Conservation (phyloP, 2,113 vertebrate genomes). For the Microtus richardsoni region DNA sequence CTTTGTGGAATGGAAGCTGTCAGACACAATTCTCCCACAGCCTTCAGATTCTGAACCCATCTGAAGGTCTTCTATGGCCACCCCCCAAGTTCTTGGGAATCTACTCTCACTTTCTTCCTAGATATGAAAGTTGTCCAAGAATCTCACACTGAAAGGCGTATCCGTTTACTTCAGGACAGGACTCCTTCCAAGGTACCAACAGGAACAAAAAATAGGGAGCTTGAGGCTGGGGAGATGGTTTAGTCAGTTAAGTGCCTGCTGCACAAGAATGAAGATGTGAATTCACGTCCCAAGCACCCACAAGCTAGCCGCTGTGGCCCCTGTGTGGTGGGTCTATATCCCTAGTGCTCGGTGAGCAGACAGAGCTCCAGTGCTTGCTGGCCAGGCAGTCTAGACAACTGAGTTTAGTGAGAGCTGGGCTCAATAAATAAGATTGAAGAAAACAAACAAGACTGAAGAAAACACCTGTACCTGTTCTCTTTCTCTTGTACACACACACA, state of each 20-base stretch:
- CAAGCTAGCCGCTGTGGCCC: no score
- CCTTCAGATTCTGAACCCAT: neutral
- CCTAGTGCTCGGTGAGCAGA: neutral
- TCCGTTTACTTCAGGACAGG: neutral
- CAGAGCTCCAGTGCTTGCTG: neutral
- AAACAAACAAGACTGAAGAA: neutral
- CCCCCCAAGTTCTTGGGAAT: neutral
- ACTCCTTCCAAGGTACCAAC: neutral
- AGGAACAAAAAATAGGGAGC: neutral
- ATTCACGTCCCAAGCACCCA: neutral
- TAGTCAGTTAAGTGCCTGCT: neutral
- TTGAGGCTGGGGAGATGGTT: neutral
- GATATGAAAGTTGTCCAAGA: constrained; percentile 48
- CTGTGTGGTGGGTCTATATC: no score
- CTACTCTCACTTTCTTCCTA: neutral
- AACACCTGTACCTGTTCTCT: neutral
- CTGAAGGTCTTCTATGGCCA: neutral
- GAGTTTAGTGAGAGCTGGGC: neutral
- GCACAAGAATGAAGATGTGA: neutral
- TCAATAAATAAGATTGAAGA: neutral
- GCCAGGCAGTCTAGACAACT: neutral
- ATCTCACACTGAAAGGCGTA: neutral
- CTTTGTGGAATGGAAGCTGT: constrained; percentile 3
- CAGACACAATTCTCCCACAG: neutral
- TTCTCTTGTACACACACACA: neutral